A percentile compares a stretch with the other conserved stretches of the same genome.
phyloP scores from a whole-genome alignment of 2,888 invertebrate species.

The Asteroscopus sphinx region DNA sequence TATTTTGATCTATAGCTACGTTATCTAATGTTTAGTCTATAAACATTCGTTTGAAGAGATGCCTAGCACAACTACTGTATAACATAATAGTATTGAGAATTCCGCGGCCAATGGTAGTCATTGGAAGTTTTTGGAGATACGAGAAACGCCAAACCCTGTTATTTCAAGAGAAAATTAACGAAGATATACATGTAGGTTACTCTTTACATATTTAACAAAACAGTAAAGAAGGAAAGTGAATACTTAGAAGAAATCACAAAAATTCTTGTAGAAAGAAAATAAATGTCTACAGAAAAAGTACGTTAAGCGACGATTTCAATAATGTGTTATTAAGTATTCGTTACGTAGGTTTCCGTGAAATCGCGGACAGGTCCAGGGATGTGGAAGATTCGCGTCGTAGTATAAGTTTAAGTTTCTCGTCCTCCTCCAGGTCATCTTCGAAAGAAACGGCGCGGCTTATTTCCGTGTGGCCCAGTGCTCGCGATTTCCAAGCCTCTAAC shows the following conservation, averaged over 20 bases:
- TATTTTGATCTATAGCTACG: conserved; percentile 48
- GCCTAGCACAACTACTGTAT: conserved; percentile 50
- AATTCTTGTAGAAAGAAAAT: conserved; percentile 11
- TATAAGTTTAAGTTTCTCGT: conserved; percentile 79
- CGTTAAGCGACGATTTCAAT: conserved; percentile 29
- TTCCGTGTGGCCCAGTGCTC: conserved; percentile 86
- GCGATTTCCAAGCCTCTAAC: conserved; percentile 91
- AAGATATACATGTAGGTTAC: conserved; percentile 3
- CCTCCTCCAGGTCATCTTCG: conserved; percentile 83
- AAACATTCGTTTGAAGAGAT: conserved; percentile 30
- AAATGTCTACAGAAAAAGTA: conserved; percentile 23
- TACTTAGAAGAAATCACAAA: conserved; percentile 16
- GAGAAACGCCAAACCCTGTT: conserved; percentile 38
- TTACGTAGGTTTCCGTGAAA: conserved; percentile 71
- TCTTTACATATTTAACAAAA: conserved; percentile 9
- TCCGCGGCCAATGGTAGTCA: conserved; percentile 27
- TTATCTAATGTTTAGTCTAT: conserved; percentile 35
- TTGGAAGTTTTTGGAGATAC: conserved; percentile 23
- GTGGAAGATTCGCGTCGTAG: conserved; percentile 80
- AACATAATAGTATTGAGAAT: conserved; percentile 44
- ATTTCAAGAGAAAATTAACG: conserved; percentile 26
- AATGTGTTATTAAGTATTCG: conserved; percentile 45
- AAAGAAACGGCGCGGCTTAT: conserved; percentile 77
- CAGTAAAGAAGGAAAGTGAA: conserved; percentile 6
- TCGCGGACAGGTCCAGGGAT: conserved; percentile 73